Conservation (phyloP, 2,888 invertebrate species). For the Drosophila quinaria region DNA sequence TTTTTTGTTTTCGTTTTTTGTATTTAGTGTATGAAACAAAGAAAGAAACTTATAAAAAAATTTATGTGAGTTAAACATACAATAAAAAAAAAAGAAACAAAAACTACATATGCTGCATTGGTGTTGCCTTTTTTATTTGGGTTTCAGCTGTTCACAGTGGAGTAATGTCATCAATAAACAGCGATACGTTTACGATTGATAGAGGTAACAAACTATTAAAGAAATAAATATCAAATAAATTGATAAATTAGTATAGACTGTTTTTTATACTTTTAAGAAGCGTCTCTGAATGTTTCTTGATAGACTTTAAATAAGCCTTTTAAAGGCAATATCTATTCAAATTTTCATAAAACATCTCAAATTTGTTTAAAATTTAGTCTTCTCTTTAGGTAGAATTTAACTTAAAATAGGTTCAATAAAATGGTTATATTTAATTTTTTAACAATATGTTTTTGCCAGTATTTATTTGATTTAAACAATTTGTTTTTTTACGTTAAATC, state of each 20-base stretch:
- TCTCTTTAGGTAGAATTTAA: not conserved
- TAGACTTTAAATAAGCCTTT: not conserved
- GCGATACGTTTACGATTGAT: no score
- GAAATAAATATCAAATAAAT: no score
- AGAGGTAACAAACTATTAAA: not conserved
- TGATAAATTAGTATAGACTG: not conserved
- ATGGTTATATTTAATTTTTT: no score
- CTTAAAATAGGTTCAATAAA: no score
- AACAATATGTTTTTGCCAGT: no score
- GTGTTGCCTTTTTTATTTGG: conserved; percentile 34
- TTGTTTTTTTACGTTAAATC: no score
- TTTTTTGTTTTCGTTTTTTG: conserved; percentile 39
- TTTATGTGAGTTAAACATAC: conserved; percentile 74
- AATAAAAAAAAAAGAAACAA: conserved; percentile 26
- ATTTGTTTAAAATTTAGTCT: not conserved
- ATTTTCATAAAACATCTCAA: not conserved
- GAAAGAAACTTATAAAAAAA: conserved; percentile 74
- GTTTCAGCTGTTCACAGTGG: conserved; percentile 32
- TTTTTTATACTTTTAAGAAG: not conserved
- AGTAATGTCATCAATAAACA: not conserved
- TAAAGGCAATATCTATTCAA: not conserved
- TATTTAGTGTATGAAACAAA: conserved; percentile 58
- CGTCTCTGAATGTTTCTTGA: not conserved
- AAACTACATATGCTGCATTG: conserved; percentile 36
- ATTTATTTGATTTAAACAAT: no score